Evolutionary conservation across 2,113 vertebrate species (phyloP).

Genomic region (Dolichotis patagonum): DNA sequence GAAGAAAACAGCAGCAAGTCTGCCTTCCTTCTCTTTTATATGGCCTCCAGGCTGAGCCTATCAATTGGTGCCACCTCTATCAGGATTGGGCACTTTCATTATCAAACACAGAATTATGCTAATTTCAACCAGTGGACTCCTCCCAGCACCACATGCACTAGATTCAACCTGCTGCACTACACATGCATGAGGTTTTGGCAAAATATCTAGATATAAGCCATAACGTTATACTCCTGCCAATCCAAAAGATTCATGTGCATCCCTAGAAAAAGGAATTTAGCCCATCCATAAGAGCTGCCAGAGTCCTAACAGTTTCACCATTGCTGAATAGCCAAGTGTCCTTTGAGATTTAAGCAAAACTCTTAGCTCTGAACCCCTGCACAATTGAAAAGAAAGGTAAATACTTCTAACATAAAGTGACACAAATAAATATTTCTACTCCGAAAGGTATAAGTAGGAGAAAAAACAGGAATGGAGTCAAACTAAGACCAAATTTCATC

Average conservation of each 20-base stretch:
- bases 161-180: not conserved
- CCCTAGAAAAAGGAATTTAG: not conserved
- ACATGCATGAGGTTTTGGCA: not conserved
- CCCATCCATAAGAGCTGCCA: not conserved
- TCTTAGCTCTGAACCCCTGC: not conserved
- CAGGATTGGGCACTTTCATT: not conserved
- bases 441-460: not conserved
- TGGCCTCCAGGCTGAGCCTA: not conserved
- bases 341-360: not conserved
- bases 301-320: not conserved
- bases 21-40: not conserved
- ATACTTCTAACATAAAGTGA: not conserved
- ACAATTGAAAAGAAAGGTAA: not conserved
- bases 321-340: not conserved
- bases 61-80: not conserved
- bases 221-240: not conserved
- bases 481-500: not conserved
- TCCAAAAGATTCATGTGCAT: not conserved
- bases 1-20: not conserved
- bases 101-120: too few relatives aligned
- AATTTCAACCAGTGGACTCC: not conserved
- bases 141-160: not conserved
- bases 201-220: not conserved
- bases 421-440: not conserved
- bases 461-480: not conserved